phyloP scores from a whole-genome alignment of 2,113 vertebrate genomes.

The Trichechus manatus region DNA sequence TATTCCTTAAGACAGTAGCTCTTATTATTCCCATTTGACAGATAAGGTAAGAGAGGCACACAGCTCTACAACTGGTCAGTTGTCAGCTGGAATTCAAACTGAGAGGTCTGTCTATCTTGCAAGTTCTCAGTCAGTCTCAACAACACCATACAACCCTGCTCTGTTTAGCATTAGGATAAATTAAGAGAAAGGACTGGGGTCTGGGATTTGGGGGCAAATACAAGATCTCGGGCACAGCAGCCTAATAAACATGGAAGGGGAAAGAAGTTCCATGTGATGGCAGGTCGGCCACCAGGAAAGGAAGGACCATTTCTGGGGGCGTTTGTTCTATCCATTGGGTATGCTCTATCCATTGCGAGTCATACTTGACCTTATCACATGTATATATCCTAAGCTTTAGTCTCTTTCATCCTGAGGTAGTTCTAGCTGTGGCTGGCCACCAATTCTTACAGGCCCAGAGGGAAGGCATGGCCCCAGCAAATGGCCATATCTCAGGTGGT shows the following conservation, averaged over 20 bases:
- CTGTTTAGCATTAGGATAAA: neutral
- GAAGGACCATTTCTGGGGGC: neutral
- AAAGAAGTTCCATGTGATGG: neutral
- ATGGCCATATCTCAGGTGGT: neutral
- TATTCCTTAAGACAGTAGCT: constrained; percentile 54
- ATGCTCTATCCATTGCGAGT: neutral
- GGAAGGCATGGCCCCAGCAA: neutral
- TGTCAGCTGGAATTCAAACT: neutral
- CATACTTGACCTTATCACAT: neutral
- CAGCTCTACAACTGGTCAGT: neutral
- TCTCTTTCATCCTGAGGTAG: neutral
- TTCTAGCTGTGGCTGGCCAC: neutral
- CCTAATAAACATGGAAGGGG: neutral
- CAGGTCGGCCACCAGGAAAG: neutral
- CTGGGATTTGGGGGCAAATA: neutral
- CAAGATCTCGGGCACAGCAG: neutral
- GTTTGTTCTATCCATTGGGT: neutral
- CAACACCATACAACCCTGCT: neutral
- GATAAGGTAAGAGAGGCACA: constrained; percentile 16
- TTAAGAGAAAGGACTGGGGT: neutral
- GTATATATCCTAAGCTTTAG: neutral
- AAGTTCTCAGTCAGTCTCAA: neutral
- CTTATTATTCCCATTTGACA: constrained; percentile 26
- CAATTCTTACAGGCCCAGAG: neutral
- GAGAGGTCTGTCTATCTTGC: neutral